Conservation (phyloP, 2,888 invertebrate genomes). For the Priocnemis perturbator region DNA sequence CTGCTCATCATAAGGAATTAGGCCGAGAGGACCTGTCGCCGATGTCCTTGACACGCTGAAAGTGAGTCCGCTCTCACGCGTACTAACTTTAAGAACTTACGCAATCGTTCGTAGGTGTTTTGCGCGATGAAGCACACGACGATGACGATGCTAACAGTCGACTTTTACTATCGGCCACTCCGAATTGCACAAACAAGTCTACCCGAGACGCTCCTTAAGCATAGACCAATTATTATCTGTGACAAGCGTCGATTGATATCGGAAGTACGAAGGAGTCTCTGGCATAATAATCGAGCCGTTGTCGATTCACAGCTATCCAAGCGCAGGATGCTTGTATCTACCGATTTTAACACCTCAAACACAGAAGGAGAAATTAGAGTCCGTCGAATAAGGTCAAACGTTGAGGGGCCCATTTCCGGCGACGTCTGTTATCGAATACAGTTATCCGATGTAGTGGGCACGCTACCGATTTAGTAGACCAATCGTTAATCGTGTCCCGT, state of each 20-base stretch:
- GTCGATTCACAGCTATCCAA: too few relatives aligned
- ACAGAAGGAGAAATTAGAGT: too few relatives aligned
- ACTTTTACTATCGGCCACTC: not conserved
- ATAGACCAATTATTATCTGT: not conserved
- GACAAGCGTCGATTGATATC: not conserved
- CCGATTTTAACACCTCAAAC: too few relatives aligned
- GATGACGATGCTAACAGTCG: constrained; percentile 4
- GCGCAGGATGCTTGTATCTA: too few relatives aligned
- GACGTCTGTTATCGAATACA: too few relatives aligned
- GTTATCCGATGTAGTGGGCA: too few relatives aligned
- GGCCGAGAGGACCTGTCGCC: constrained; percentile 60
- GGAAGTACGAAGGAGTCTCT: not conserved
- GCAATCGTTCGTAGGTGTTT: constrained; percentile 58
- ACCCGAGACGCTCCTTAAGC: not conserved
- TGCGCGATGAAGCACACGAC: constrained; percentile 23
- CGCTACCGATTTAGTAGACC: too few relatives aligned
- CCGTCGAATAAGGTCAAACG: too few relatives aligned
- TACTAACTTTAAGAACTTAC: constrained; percentile 57
- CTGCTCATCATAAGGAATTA: constrained; percentile 45
- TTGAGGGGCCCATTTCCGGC: too few relatives aligned
- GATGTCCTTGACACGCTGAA: constrained; percentile 71
- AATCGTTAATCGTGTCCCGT: too few relatives aligned
- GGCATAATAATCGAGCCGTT: too few relatives aligned
- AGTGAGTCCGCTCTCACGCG: constrained; percentile 61
- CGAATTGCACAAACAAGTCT: not conserved